A percentile compares a stretch with the other conserved stretches of the same genome.
Evolutionary conservation across 1,140 invertebrate genomes (phyloP).

Genomic region (Ectropis grisescens): DNA sequence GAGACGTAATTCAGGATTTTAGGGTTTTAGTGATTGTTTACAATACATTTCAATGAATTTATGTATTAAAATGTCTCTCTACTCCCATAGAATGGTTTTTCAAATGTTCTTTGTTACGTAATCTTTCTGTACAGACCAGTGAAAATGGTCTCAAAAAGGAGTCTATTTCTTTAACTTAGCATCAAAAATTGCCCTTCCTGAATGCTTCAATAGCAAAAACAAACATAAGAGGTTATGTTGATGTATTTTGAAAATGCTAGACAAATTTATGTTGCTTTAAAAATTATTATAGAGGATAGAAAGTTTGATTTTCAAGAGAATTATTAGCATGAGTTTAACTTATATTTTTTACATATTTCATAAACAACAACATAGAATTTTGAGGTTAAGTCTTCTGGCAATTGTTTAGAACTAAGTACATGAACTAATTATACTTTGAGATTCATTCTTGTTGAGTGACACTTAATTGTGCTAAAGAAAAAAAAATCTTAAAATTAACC

Average conservation of each 20-base stretch:
- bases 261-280: too few species aligned
- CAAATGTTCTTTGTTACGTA: constrained; percentile 64
- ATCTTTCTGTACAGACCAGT: constrained; percentile 37
- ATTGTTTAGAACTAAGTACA: too few species aligned
- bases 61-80: constrained; percentile 72
- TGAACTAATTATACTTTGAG: too few species aligned
- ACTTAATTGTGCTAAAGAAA: too few species aligned
- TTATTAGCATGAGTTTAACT: too few species aligned
- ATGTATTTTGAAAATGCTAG: constrained; percentile 10
- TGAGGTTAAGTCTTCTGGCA: too few species aligned
- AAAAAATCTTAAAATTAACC: too few species aligned
- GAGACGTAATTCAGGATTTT: constrained; percentile 61
- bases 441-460: too few species aligned
- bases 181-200: constrained; percentile 70
- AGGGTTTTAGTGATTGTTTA: constrained; percentile 72
- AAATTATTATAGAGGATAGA: too few species aligned
- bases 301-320: too few species aligned
- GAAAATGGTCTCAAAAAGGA: constrained; percentile 72
- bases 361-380: too few species aligned
- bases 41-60: constrained; percentile 70
- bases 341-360: too few species aligned
- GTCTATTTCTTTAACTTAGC: constrained; percentile 83
- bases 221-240: constrained; percentile 45
- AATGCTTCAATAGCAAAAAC: constrained; percentile 19
- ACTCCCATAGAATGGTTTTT: constrained; percentile 61